Evolutionary conservation across 2,888 invertebrate species (phyloP).

Genomic region (Coelinius sp.): DNA sequence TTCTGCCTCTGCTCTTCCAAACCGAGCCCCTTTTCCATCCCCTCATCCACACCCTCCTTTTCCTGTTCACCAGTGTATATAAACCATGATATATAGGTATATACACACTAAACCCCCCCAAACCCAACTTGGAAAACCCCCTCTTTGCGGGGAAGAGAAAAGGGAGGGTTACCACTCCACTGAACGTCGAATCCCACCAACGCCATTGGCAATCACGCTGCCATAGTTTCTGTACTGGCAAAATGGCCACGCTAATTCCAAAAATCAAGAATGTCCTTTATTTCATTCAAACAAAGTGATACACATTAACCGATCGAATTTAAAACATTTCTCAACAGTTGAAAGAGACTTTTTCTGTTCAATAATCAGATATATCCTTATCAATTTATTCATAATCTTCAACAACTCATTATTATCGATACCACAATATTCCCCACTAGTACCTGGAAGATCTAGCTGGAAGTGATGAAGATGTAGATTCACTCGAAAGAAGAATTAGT

Average conservation of each 20-base stretch:
- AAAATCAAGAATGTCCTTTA: neutral
- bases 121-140: conserved; percentile 48
- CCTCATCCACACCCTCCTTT: conserved; percentile 16
- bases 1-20: conserved; percentile 33
- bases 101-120: conserved; percentile 19
- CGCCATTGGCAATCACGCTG: conserved; percentile 50
- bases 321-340: too few relatives aligned
- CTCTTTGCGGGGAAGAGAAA: conserved; percentile 37
- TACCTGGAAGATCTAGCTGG: too few relatives aligned
- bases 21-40: conserved; percentile 37
- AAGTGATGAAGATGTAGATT: too few relatives aligned
- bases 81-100: conserved; percentile 17
- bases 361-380: too few relatives aligned
- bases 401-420: too few relatives aligned
- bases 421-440: too few relatives aligned
- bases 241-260: conserved; percentile 58
- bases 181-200: conserved; percentile 53
- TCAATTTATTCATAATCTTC: too few relatives aligned
- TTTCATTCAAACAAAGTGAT: neutral
- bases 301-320: neutral
- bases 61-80: conserved; percentile 38
- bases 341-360: too few relatives aligned
- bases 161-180: conserved; percentile 47
- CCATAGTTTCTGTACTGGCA: conserved; percentile 58
- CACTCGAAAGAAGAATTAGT: too few relatives aligned